Base-by-base conservation (phyloP, 1,140 invertebrate genomes). In the Branchinecta lindahli region DNA sequence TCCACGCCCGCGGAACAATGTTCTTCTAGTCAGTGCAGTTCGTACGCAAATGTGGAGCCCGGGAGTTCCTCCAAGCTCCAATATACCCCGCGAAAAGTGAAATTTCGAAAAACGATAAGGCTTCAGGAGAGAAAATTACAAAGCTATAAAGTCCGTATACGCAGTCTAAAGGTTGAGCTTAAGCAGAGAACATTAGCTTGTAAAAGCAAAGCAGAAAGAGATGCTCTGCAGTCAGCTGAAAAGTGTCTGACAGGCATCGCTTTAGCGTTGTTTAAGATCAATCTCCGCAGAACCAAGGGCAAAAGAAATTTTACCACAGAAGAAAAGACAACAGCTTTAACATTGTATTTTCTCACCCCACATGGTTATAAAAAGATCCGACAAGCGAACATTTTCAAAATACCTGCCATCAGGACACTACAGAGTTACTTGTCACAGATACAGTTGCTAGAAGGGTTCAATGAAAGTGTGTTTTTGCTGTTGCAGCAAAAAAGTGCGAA, bases 401-500 rank as follows among this genome's bases (percentile, higher is more conserved):
- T 52, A 52, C n/a, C n/a, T 52, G n/a, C 47, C 47, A n/a, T 52
- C n/a, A 52, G n/a, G 47, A 52, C 47, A 9, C n/a, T n/a, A 52
- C 9, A 9, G n/a, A 52, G 9, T 9, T 52, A 52, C n/a, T 52
- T 52, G 47, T 52, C 47, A 9, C 9, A n/a, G n/a, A n/a, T 52
- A 52, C 9, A 52, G 9, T n/a, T 52, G 47, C 9, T 9, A 52
- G 47, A 52, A n/a, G 47, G 47, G 9, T 52, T 52, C n/a, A 52
- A 52, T 52, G 47, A 52, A 52, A 52, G 9, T 52, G 47, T 52
- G n/a, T 52, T 52, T 52, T 52, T 52, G n/a, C 9, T 52, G 47
- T n/a, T 52, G 9, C 47, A 52, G 47, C 47, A 52, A n/a, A 52
- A n/a, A 52, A 52, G 47, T 9, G 47, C n/a, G 9, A n/a, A 52